Percentiles rank a stretch among this genome's conserved stretches.
These are phyloP conservation scores for Anodontia alba DNA, from an alignment of 2,888 invertebrate genomes.

Conservation along the genomic window DNA sequence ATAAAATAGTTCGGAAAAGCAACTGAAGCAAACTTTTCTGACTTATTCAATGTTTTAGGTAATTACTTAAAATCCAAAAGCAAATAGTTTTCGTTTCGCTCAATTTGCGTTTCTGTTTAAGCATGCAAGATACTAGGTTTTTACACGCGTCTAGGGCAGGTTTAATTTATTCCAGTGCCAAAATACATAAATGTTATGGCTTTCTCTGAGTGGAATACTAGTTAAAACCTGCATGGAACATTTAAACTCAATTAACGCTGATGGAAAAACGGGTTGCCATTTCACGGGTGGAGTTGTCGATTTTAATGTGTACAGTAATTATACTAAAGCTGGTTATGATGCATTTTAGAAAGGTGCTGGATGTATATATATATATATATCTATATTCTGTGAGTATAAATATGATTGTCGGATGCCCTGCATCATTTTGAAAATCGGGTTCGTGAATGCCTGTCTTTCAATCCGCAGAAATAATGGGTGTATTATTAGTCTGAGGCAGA, in stretches of 20 bases:
- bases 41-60: not conserved
- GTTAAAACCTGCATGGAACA: not conserved
- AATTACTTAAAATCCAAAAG: not conserved
- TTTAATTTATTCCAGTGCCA: not conserved
- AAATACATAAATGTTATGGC: not conserved
- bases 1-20: no score
- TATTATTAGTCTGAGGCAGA: no score
- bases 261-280: not conserved
- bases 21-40: not conserved
- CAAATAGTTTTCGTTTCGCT: conserved; percentile 3
- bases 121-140: not conserved
- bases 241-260: conserved; percentile 1
- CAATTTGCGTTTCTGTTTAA: not conserved
- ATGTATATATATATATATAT: no score
- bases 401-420: no score
- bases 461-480: no score
- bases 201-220: not conserved
- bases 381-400: no score
- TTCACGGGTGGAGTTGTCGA: no score
- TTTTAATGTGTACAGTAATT: no score
- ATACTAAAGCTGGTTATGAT: no score
- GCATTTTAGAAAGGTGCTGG: no score
- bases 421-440: no score
- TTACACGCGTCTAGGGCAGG: not conserved
- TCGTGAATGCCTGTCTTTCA: no score